Conservation (phyloP, 2,797 vertebrate species). For the Sebastolobus altivelis region DNA sequence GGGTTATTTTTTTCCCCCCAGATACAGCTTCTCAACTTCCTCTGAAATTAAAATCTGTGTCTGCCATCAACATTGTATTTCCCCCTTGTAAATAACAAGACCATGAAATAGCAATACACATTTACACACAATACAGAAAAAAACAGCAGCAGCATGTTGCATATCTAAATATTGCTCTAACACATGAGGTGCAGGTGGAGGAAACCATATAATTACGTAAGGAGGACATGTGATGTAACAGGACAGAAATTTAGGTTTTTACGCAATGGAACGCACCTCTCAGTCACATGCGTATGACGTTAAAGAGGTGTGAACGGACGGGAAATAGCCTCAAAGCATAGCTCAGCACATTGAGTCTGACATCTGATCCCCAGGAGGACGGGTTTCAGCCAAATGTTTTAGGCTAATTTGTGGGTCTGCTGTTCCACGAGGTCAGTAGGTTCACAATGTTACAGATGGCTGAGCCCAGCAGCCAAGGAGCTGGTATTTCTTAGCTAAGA, state of each 20-base stretch:
- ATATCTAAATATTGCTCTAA: neutral
- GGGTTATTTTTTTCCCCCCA: constrained; percentile 53
- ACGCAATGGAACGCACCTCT: constrained; percentile 1
- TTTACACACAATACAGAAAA: neutral
- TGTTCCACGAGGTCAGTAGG: constrained; percentile 64
- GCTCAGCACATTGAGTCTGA: constrained; percentile 43
- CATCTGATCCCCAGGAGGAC: constrained; percentile 46
- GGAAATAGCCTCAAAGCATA: constrained; percentile 41
- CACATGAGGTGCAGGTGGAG: neutral
- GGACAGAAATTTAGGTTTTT: constrained; percentile 22
- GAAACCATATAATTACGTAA: constrained; percentile 32
- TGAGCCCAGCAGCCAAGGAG: constrained; percentile 56
- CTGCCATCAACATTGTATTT: neutral
- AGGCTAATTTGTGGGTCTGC: constrained; percentile 59
- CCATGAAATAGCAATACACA: neutral
- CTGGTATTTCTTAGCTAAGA: constrained; percentile 64
- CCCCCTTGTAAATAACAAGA: constrained; percentile 11
- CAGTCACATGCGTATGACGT: constrained; percentile 9
- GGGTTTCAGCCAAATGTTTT: constrained; percentile 56
- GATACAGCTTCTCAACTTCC: constrained; percentile 43
- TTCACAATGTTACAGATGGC: constrained; percentile 76
- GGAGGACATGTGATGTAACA: constrained; percentile 30
- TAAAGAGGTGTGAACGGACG: constrained; percentile 26
- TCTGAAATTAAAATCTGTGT: constrained; percentile 36
- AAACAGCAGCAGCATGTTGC: neutral